Evolutionary conservation across 2,888 invertebrate genomes (phyloP).

Genomic region (Caenorhabditis japonica): DNA sequence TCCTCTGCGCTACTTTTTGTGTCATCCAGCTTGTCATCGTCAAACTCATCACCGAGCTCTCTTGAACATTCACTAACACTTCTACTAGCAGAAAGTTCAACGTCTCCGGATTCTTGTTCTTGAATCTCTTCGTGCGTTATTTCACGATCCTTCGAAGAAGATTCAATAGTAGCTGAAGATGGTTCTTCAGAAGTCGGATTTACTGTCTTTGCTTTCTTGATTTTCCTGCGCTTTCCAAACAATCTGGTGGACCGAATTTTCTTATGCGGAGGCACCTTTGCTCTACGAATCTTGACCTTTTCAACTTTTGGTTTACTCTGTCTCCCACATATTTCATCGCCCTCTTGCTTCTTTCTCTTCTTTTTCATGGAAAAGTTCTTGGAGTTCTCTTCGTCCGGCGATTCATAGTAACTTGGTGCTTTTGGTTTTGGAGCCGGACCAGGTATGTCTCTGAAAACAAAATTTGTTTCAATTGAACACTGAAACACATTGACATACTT

Average conservation of each 20-base stretch:
- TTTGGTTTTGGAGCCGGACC: constrained; percentile 24
- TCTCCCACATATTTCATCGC: too few relatives aligned
- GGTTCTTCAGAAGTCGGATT: not conserved
- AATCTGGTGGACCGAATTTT: constrained; percentile 7
- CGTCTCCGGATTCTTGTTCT: not conserved
- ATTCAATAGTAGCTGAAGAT: not conserved
- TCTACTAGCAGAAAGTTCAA: too few relatives aligned
- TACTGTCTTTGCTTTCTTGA: constrained; percentile 9
- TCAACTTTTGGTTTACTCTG: constrained; percentile 4
- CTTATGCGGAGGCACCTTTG: constrained; percentile 27
- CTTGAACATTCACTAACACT: not conserved
- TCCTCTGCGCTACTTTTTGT: not conserved
- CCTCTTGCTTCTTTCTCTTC: constrained; percentile 12
- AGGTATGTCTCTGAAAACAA: constrained; percentile 25
- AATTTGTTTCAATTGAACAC: not conserved
- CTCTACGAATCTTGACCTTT: constrained; percentile 24
- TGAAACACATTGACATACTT: not conserved
- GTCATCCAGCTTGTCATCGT: not conserved
- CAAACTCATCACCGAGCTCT: constrained; percentile 1
- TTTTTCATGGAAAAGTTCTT: not conserved
- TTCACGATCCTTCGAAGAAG: not conserved
- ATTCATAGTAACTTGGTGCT: not conserved
- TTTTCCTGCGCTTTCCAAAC: constrained; percentile 28
- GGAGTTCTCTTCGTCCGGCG: not conserved
- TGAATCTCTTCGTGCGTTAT: not conserved